phyloP scores from a whole-genome alignment of 2,888 invertebrate genomes.

The Papilio gigon region DNA sequence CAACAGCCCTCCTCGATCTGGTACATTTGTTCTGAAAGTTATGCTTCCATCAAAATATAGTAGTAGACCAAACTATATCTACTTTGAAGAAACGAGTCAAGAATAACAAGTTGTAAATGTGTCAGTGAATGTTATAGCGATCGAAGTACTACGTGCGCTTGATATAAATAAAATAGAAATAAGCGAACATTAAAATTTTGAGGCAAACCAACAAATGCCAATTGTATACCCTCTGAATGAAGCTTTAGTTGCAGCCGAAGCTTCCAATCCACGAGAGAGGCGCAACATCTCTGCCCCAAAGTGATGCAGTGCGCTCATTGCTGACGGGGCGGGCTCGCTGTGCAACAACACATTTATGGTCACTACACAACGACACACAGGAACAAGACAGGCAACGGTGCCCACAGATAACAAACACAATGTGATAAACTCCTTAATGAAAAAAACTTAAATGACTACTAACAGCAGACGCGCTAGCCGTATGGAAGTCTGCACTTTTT shows the following conservation, averaged over 20 bases:
- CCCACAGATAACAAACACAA: conserved; percentile 20
- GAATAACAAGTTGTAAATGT: conserved; percentile 11
- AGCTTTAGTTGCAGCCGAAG: conserved; percentile 82
- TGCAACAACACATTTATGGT: conserved; percentile 77
- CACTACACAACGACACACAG: conserved; percentile 62
- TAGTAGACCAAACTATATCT: conserved; percentile 1
- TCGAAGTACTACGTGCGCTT: neutral
- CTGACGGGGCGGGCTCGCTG: conserved; percentile 89
- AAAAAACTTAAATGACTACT: neutral
- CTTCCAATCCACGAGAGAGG: conserved; percentile 90
- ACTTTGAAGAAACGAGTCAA: conserved; percentile 17
- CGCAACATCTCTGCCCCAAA: conserved; percentile 94
- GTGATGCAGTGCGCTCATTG: conserved; percentile 92
- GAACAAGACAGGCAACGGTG: conserved; percentile 40
- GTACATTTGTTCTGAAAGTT: conserved; percentile 67
- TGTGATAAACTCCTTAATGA: neutral
- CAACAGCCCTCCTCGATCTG: conserved; percentile 74
- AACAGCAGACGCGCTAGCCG: neutral
- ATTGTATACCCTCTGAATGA: conserved; percentile 75
- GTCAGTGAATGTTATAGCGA: neutral
- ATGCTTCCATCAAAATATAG: conserved; percentile 12
- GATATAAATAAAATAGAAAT: conserved; percentile 5
- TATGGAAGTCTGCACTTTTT: neutral
- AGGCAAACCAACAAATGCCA: conserved; percentile 65
- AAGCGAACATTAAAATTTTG: conserved; percentile 35